Base-by-base conservation (phyloP, 2,797 vertebrate species). In the Hybognathus amarus region DNA sequence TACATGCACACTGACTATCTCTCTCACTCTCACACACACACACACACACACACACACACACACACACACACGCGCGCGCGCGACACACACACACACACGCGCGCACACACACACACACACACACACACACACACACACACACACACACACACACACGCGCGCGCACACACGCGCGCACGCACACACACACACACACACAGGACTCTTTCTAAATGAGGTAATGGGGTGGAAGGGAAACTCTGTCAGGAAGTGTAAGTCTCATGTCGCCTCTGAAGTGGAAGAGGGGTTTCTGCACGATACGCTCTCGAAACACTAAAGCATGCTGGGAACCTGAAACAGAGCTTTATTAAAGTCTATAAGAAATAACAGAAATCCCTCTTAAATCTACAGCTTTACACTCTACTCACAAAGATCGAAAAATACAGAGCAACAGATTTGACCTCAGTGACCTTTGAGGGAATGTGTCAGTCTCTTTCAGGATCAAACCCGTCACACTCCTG, bases 161-260 rank as follows among this genome's bases (percentile, higher is more conserved):
- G 17, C 4, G 5, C 45, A 5, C 45, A 17, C 45, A 20, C 18
- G 18, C 17, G 18, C 50, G 3, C 17, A 18, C 50, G 20, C 17
- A 52, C 50, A 6, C 17, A 6, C 17, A 2, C 50, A 52, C 50
- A 4, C 52, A 54, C 45, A 12, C 42, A 45, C 42, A 45, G 11
- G 33, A 11, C 69, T 89, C 87, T 84, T 82, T 70, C 74, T 83
- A 87, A 83, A 45, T 89, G 90, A 94, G 91, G 91, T 68, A 71
- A 63, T 87, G 91, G 88, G 27, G 73, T 82, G 61, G 22, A 82
- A 76, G 85, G 77, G 63, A 64, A 78, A 75, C 13, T 52, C 8
- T 88, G 93, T 90, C 92, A 0, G 76, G 81, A 73, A 24, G 5
- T 66, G 90, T 93, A 54, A 93, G 67, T 74, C 27, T 93, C 90